A percentile compares a stretch with the other conserved stretches of the same genome.
Conservation (phyloP, 2,797 vertebrate genomes). For the Cottoperca gobio region DNA sequence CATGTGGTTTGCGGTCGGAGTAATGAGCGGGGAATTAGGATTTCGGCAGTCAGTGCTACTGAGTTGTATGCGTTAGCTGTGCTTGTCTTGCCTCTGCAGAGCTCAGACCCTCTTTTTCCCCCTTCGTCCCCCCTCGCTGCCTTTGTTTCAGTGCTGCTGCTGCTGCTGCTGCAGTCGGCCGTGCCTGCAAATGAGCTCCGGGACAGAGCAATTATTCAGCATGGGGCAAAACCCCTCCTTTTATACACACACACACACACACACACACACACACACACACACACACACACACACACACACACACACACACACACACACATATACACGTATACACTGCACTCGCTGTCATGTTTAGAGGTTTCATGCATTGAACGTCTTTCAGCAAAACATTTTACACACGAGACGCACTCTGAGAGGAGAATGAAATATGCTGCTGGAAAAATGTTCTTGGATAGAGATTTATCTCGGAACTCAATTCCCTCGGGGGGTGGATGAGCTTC, state of each 20-base stretch:
- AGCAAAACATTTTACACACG: not conserved
- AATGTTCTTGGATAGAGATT: constrained; percentile 44
- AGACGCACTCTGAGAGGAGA: constrained; percentile 19
- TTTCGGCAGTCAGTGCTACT: constrained; percentile 39
- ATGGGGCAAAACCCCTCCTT: constrained; percentile 48
- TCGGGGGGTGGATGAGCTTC: constrained; percentile 36
- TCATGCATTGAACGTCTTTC: constrained; percentile 18
- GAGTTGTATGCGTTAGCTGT: constrained; percentile 19
- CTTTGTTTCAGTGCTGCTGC: constrained; percentile 70
- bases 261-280: not conserved
- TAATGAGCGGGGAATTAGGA: constrained; percentile 47
- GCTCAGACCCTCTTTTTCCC: constrained; percentile 4
- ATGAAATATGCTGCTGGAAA: constrained; percentile 36
- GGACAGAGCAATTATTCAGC: constrained; percentile 79
- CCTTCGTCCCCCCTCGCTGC: constrained; percentile 19
- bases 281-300: constrained; percentile 1
- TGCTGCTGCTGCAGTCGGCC: constrained; percentile 67
- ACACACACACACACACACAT: constrained; percentile 3
- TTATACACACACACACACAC: not conserved
- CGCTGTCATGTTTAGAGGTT: constrained; percentile 38
- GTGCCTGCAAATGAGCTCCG: constrained; percentile 79
- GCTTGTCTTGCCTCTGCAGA: constrained; percentile 55
- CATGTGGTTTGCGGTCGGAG: constrained; percentile 57
- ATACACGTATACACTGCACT: constrained; percentile 12
- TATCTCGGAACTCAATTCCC: constrained; percentile 34